Base-by-base conservation (phyloP, 2,797 vertebrate species). In the Lepus townsendii region DNA sequence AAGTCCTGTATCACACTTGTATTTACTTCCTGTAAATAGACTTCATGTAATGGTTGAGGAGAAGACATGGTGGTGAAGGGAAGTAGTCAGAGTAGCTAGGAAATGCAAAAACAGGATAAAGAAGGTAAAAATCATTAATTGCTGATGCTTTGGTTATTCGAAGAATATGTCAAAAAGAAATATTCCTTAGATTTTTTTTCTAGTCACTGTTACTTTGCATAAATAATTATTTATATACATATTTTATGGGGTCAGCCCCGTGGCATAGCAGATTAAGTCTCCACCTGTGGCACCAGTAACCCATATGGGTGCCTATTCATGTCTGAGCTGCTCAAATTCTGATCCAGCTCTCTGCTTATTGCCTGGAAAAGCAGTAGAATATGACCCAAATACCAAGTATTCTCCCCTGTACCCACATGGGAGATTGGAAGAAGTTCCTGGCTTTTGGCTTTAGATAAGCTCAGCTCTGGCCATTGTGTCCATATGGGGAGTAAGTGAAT, bases 101-200 rank as follows among this genome's bases (percentile, higher is more conserved):
- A 63, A 16, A 17, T 27, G 7, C 26, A 73, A 60, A 88, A 94
- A 42, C 13, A 73, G 60, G 78, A 38, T n/a, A 60, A 93, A 62
- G 17, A 54, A 63, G 35, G 50, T 6, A 91, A 71, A 88, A 63
- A 72, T 32, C 32, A 52, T 5, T 38, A 62, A 82, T 88, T 22
- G 32, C 11, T 87, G 30, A 80, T 10, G 3, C 30, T 71, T 63
- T 42, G 14, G 10, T 47, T 62, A 72, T 87, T 63, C 83, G 87
- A 84, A 73, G 7, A 68, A 82, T 88, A 50, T 35, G 80, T 76
- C 83, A 80, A 63, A 30, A 35, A 90, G 72, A 69, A 92, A 50
- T 14, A 1, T 60, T 35, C 4, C 22, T 11, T 27, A 75, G 27
- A 14, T 17, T 10, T 75, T 68, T 82, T 54, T 93, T 73, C 27